Evolutionary conservation across 2,113 vertebrate genomes (phyloP).

Genomic region (Azemiops feae): DNA sequence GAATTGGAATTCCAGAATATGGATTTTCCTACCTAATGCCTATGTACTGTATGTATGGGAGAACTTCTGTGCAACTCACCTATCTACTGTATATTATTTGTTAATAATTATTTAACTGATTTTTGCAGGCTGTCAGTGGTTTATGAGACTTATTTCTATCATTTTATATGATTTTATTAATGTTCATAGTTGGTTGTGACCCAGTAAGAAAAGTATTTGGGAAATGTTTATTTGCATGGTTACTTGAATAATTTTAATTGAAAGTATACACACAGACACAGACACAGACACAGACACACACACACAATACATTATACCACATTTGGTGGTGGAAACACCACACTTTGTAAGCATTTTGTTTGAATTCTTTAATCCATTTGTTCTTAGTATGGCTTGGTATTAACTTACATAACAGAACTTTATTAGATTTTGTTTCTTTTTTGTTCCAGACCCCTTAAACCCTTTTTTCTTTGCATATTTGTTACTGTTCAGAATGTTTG

Average conservation of each 20-base stretch:
- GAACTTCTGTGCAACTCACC: constrained; percentile 4
- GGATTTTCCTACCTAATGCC: neutral
- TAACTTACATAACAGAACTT: neutral
- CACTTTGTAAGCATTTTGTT: neutral
- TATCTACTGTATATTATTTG: constrained; percentile 6
- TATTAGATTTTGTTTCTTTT: neutral
- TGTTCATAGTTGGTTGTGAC: neutral
- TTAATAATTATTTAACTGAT: constrained; percentile 10
- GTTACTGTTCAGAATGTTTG: neutral
- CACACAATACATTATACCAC: neutral
- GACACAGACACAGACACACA: neutral
- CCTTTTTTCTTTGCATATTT: neutral
- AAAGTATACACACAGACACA: neutral
- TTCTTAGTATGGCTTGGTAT: constrained; percentile 19
- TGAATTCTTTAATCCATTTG: constrained; percentile 15
- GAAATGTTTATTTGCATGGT: constrained; percentile 11
- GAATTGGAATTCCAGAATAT: neutral
- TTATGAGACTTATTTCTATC: neutral
- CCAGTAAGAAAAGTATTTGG: constrained; percentile 7
- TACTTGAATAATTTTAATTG: neutral
- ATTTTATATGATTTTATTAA: neutral
- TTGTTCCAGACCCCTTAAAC: constrained; percentile 12
- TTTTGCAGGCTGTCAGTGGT: neutral
- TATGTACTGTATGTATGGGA: neutral
- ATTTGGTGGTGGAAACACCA: neutral